These are phyloP conservation scores for Trachelipus rathkii DNA, from an alignment of 1,140 invertebrate species.

Conservation along the genomic window DNA sequence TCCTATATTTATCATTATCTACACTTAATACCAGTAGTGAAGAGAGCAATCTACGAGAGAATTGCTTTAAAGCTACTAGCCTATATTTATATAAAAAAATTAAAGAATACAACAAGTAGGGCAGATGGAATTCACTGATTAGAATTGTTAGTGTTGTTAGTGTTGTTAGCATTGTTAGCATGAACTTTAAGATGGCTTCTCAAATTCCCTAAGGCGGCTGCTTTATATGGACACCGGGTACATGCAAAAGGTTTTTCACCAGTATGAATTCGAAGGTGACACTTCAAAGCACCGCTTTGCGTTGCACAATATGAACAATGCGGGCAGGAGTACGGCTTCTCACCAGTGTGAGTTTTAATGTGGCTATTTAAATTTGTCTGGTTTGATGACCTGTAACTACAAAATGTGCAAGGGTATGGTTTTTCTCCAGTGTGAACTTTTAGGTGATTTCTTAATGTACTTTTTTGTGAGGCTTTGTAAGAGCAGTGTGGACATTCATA, in stretches of 20 bases:
- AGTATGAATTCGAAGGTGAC: constrained; percentile 39
- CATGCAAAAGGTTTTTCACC: constrained; percentile 42
- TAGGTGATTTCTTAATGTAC: constrained; percentile 18
- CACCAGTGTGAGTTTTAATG: too few species aligned
- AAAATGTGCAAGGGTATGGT: constrained; percentile 26
- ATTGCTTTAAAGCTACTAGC: constrained; percentile 1
- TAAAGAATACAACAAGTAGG: neutral
- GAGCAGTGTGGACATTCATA: too few species aligned
- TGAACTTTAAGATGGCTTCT: neutral
- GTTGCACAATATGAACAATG: constrained; percentile 12
- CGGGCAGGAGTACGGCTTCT: constrained; percentile 24
- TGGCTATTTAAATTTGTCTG: constrained; percentile 19
- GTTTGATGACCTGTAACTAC: constrained; percentile 12
- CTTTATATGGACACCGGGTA: constrained; percentile 38
- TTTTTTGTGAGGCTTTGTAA: too few species aligned
- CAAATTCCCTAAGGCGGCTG: constrained; percentile 17
- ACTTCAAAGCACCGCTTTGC: constrained; percentile 18
- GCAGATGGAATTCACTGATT: neutral
- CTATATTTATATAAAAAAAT: neutral
- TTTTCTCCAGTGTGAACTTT: constrained; percentile 31
- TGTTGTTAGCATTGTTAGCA: neutral
- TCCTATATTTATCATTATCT: neutral
- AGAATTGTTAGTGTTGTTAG: too few species aligned
- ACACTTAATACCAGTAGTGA: constrained; percentile 3
- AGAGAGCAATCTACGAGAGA: neutral